Conservation (phyloP, 2,888 invertebrate species). For the Thysanoteuthis rhombus region DNA sequence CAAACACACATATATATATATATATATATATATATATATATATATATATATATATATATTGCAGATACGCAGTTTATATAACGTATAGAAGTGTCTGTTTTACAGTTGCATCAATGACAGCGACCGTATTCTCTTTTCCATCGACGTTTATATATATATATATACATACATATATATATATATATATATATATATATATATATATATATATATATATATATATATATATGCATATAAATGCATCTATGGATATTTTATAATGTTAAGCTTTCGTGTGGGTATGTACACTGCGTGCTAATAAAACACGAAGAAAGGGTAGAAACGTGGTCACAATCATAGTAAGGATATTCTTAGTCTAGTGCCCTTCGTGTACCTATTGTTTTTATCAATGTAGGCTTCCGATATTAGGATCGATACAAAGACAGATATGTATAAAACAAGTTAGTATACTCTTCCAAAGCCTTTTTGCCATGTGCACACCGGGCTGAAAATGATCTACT, state of each 20-base stretch:
- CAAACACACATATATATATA: background rate
- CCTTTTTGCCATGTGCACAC: background rate
- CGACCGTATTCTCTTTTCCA: background rate
- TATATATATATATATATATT: background rate
- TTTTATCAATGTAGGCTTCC: no score
- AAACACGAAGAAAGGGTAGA: no score
- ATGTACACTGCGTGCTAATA: background rate
- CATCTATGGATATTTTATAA: background rate
- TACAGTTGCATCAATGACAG: no score
- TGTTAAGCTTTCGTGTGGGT: background rate
- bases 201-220: conserved; percentile 1
- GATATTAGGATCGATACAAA: no score
- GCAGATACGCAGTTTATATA: background rate
- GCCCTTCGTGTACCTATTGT: no score
- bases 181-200: conserved; percentile 1
- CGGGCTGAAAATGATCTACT: background rate
- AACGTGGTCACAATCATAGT: no score
- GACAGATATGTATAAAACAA: no score
- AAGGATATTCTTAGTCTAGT: no score
- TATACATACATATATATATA: background rate
- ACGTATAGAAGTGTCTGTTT: background rate
- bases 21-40: background rate
- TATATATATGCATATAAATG: background rate
- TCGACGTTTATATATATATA: background rate
- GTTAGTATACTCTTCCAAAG: no score